These are phyloP conservation scores for Galaxias olidus DNA, from an alignment of 2,797 vertebrate species.

Conservation along the genomic window DNA sequence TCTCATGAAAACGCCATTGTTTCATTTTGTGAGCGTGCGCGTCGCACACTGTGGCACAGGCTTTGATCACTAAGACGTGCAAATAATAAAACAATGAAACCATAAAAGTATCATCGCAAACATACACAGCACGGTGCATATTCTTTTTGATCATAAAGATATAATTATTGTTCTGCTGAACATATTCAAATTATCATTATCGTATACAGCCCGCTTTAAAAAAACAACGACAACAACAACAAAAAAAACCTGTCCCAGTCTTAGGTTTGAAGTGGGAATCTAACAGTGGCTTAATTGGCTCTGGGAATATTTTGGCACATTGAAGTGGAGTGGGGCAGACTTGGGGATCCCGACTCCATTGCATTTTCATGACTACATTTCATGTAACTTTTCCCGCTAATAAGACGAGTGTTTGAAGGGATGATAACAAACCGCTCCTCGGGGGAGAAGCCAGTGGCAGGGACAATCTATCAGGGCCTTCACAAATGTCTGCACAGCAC, in stretches of 20 bases:
- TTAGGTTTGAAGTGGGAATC: background rate
- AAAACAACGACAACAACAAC: background rate
- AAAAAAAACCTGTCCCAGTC: conserved; percentile 3
- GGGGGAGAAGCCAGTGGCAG: conserved; percentile 2
- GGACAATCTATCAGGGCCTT: conserved; percentile 34
- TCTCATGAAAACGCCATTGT: too few relatives aligned
- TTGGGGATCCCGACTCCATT: background rate
- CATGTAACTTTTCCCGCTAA: conserved; percentile 3
- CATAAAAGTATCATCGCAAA: too few relatives aligned
- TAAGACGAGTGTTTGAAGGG: conserved; percentile 14
- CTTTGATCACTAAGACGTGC: too few relatives aligned
- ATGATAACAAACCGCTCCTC: conserved; percentile 18
- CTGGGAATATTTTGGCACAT: background rate
- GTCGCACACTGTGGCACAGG: too few relatives aligned
- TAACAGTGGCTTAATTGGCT: conserved; percentile 8
- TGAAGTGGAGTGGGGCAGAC: background rate
- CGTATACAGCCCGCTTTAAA: too few relatives aligned
- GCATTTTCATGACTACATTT: background rate
- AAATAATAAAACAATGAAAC: too few relatives aligned
- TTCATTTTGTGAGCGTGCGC: too few relatives aligned
- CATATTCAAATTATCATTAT: too few relatives aligned
- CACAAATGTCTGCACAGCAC: conserved; percentile 48
- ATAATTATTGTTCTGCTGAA: too few relatives aligned
- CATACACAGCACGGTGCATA: too few relatives aligned
- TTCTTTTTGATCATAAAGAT: too few relatives aligned